Conservation (phyloP, 2,797 vertebrate genomes). For the Oreochromis mossambicus region DNA sequence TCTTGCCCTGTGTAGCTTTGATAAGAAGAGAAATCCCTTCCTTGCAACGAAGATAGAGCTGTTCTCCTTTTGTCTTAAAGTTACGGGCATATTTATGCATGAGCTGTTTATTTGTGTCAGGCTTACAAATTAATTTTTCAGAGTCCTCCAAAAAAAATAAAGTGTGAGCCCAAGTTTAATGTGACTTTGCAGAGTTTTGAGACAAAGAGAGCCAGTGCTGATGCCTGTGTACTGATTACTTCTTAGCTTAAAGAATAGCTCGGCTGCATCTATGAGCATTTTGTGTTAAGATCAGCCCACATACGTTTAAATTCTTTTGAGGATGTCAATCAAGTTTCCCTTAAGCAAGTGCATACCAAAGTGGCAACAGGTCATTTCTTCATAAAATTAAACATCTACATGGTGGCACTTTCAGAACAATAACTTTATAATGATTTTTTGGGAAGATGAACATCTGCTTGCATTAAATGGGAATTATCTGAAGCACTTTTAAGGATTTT, state of each 20-base stretch:
- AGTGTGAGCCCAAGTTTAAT: constrained; percentile 51
- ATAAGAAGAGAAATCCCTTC: constrained; percentile 73
- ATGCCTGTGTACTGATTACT: constrained; percentile 28
- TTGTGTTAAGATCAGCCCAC: not conserved
- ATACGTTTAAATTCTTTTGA: constrained; percentile 21
- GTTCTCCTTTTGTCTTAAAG: constrained; percentile 72
- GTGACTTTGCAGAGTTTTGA: constrained; percentile 68
- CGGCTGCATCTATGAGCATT: not conserved
- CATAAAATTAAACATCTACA: not conserved
- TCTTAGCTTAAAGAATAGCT: not conserved
- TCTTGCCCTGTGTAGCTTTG: constrained; percentile 76
- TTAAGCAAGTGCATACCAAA: constrained; percentile 8
- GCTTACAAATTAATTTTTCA: constrained; percentile 65
- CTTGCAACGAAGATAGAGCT: constrained; percentile 68
- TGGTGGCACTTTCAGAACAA: not conserved
- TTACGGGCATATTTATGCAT: constrained; percentile 70
- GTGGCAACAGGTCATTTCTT: constrained; percentile 19
- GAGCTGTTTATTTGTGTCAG: constrained; percentile 72
- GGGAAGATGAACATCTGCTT: not conserved
- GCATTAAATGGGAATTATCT: not conserved
- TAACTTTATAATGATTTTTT: not conserved
- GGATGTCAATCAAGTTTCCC: constrained; percentile 38
- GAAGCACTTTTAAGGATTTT: not conserved
- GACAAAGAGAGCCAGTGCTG: constrained; percentile 27
- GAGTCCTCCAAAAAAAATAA: constrained; percentile 52